Base-by-base conservation (phyloP, 2,113 vertebrate genomes). In the Scomber japonicus region DNA sequence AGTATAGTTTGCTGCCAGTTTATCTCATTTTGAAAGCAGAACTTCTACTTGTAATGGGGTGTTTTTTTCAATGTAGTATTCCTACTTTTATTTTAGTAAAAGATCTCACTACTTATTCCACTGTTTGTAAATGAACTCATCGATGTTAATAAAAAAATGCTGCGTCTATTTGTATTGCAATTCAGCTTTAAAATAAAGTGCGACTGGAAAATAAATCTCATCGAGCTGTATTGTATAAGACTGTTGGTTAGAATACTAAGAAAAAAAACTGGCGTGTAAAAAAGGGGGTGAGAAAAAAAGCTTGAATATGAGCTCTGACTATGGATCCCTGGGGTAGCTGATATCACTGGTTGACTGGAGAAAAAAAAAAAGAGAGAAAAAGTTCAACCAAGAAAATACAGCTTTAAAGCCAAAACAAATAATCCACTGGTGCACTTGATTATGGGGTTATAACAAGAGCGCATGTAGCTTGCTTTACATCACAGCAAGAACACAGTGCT, bases 341-440 rank as follows among this genome's bases (percentile, higher is more conserved):
- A 83, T 84, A 81, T 85, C 78, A 89, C 51, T 75, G 54, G 75
- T 67, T 84, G 71, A 71, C 56, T 65, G 30, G 21, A 49, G 46
- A 30, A 72, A 30, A 75, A 31, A 72, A 77, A 59, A 73, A 65
- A 68, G 50, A 68, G 50, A 57, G 63, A 86, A 81, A 83, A 83
- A 84, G 74, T 88, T 88, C 76, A 85, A 85, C 70, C 69, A 71
- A 92, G 88, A 89, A 90, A 89, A 88, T 30, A 78, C 48, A 62
- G 59, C 63, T 87, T 86, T 79, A 64, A 79, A 86, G 77, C 54
- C 78, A 70, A 83, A 71, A 88, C 61, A 85, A 86, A 88, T 85
- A 83, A 83, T 76, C 63, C 75, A 64, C 71, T 7, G 54, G 53
- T 75, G 87, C 70, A 63, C 65, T 84, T 82, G 69, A 78, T 87